A percentile compares a stretch with the other conserved stretches of the same genome.
These are phyloP conservation scores for Paedocypris micromegethes DNA, from an alignment of 2,797 vertebrate genomes.

Conservation along the genomic window DNA sequence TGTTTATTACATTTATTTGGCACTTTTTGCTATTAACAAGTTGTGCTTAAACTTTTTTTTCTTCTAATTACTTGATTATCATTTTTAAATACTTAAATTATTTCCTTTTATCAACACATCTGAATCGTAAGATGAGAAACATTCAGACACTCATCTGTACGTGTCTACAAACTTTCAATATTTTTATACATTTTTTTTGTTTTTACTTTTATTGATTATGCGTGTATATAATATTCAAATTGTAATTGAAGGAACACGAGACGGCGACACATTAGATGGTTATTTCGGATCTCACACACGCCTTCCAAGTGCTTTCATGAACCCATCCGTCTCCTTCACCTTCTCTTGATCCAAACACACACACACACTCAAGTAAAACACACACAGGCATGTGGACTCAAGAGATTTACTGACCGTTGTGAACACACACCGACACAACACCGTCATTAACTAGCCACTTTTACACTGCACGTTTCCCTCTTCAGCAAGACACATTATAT, in stretches of 20 bases:
- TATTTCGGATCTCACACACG: conserved; percentile 48
- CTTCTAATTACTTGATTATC: no score
- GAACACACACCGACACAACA: conserved; percentile 49
- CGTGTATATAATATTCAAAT: not conserved
- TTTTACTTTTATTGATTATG: not conserved
- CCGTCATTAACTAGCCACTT: conserved; percentile 53
- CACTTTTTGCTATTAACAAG: no score
- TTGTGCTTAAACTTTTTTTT: no score
- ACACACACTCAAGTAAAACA: not conserved
- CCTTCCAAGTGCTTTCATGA: conserved; percentile 49
- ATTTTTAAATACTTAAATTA: no score
- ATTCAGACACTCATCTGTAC: no score
- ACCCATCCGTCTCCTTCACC: conserved; percentile 36
- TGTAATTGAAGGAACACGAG: no score
- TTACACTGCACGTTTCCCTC: conserved; percentile 55
- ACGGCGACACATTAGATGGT: not conserved
- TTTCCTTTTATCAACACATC: no score
- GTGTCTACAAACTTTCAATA: no score
- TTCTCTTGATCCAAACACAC: conserved; percentile 22
- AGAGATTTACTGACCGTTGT: conserved; percentile 52
- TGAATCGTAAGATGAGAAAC: no score
- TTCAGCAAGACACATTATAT: conserved; percentile 56
- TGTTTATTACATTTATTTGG: no score
- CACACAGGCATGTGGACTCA: conserved; percentile 2
- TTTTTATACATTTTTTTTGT: no score